phyloP scores from a whole-genome alignment of 2,113 vertebrate species.

The Donacobius atricapilla region DNA sequence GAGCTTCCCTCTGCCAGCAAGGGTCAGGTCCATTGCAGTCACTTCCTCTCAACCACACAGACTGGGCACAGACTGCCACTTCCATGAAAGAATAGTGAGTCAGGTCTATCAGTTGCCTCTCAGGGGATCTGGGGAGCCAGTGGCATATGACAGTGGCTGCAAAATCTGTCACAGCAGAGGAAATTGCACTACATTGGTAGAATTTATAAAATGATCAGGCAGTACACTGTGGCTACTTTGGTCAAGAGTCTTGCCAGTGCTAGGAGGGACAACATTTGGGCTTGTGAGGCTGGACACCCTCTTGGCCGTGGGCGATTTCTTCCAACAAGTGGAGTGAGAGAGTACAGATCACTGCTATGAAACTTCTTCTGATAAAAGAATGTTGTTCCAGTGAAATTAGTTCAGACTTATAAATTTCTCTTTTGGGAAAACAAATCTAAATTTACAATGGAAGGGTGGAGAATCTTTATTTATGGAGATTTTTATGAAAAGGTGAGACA shows the following conservation, averaged over 20 bases:
- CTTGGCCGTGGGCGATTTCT: not conserved
- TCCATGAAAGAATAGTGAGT: not conserved
- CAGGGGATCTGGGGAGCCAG: too few relatives aligned
- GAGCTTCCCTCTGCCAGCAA: not conserved
- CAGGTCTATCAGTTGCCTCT: not conserved
- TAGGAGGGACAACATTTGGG: not conserved
- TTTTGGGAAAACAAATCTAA: not conserved
- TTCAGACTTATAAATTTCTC: not conserved
- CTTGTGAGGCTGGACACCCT: not conserved
- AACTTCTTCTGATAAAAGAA: not conserved
- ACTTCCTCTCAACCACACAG: accelerated
- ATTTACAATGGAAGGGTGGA: not conserved
- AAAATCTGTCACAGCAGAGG: not conserved
- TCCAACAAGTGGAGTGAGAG: not conserved
- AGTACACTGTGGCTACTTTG: not conserved
- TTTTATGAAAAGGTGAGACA: not conserved
- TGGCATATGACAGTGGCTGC: not conserved
- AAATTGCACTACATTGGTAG: accelerated
- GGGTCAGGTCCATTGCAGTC: not conserved
- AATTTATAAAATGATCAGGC: not conserved
- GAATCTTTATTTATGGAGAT: not conserved
- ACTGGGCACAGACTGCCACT: not conserved
- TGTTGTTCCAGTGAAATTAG: not conserved
- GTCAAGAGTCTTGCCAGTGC: not conserved
- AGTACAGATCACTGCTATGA: not conserved